Base-by-base conservation (phyloP, 2,888 invertebrate genomes). In the Coleophora deauratella region DNA sequence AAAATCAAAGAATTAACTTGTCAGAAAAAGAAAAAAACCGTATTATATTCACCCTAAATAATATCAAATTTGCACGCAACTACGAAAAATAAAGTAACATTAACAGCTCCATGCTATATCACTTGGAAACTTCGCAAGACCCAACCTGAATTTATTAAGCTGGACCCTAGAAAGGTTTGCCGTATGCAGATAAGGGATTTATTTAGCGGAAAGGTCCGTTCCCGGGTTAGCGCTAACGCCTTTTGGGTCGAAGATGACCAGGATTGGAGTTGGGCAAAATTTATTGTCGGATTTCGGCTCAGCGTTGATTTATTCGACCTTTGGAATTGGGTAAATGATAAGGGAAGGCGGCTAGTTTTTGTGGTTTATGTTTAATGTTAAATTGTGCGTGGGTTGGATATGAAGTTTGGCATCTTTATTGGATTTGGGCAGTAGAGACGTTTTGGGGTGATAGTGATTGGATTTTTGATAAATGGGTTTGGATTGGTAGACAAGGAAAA, bases 131-230 rank as follows among this genome's bases (percentile, higher is more conserved):
- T 81, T 79, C 59, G 66, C 71, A 65, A 72, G 70, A 69, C 81
- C 85, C 84, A 81, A 85, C 84, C 79, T 84, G 85, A 85, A 85
- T 85, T 82, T 85, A 85, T 85, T 82, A 85, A 84, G 82, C 85
- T 62, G 85, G 85, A 85, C 85, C 85, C 82, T 77, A 72, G 81
- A 79, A 84, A 85, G 85, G 85, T 85, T 80, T 81, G 85, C 80
- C 85, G 81, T 85, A 85, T 85, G 85, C 84, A 85, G 85, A 85
- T 85, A 85, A 85, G 85, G 84, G 85, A 85, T 85, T 85, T 85
- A 85, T 84, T 84, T 81, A 85, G 84, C 85, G 81, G 81, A 84
- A 84, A 82, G 84, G 85, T 82, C 85, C 84, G 78, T 74, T n/a
- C 80, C 77, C 77, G 61, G 82, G 79, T 80, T 75, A 76, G 67